These are phyloP conservation scores for Calcarius lapponicus DNA, from an alignment of 2,797 vertebrate species.

Conservation along the genomic window DNA sequence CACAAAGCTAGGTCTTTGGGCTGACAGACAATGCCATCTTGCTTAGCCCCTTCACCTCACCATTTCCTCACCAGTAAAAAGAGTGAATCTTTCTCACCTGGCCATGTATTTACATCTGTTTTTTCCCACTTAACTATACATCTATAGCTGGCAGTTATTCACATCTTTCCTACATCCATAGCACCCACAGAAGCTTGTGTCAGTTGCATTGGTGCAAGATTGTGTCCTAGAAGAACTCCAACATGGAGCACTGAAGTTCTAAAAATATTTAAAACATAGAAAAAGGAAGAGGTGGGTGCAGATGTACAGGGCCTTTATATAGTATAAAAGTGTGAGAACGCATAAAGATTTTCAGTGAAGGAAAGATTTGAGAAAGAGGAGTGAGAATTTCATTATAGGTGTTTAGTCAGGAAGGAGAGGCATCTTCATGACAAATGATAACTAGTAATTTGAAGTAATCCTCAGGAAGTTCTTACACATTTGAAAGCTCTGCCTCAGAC, in stretches of 20 bases:
- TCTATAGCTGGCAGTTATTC: not conserved
- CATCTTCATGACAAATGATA: constrained; percentile 16
- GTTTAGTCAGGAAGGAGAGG: constrained; percentile 61
- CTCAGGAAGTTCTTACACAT: constrained; percentile 7
- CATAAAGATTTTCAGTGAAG: constrained; percentile 61
- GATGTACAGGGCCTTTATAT: constrained; percentile 71
- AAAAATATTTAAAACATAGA: constrained; percentile 53
- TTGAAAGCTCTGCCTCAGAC: constrained; percentile 2
- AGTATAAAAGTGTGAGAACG: constrained; percentile 64
- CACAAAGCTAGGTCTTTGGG: not conserved
- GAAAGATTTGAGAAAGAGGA: constrained; percentile 66
- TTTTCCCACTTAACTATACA: not conserved
- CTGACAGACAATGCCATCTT: not conserved
- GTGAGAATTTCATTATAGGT: constrained; percentile 70
- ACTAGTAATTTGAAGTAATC: constrained; percentile 35
- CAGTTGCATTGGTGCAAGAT: constrained; percentile 20
- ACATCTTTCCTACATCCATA: not conserved
- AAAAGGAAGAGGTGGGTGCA: constrained; percentile 62
- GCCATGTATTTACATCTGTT: not conserved
- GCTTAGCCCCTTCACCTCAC: not conserved
- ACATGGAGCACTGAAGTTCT: constrained; percentile 15
- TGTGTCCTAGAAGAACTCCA: constrained; percentile 42
- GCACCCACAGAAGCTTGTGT: constrained; percentile 1
- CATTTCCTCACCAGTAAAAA: not conserved
- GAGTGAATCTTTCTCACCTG: not conserved